These are phyloP conservation scores for Scaptomyza tumidula DNA, from an alignment of 2,888 invertebrate genomes.

Conservation along the genomic window DNA sequence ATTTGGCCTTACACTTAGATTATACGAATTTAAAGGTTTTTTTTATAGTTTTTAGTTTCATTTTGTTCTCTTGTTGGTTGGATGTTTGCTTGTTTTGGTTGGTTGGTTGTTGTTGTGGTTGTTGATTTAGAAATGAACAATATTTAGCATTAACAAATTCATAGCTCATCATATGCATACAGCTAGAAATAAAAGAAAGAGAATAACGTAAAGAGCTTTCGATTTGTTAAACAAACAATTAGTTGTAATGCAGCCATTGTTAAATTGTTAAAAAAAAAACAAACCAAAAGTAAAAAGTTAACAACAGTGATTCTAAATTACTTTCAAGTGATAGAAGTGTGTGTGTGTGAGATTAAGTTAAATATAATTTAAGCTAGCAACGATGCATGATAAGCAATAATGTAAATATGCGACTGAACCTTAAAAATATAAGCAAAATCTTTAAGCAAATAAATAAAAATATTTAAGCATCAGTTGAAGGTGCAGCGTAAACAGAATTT, in stretches of 20 bases:
- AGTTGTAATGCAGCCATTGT: slow-evolving; percentile 25
- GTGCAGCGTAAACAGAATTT: slow-evolving; percentile 42
- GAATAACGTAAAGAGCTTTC: slow-evolving; percentile 62
- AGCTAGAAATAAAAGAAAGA: slow-evolving; percentile 80
- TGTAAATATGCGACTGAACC: slow-evolving; percentile 8
- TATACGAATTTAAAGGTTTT: slow-evolving; percentile 34
- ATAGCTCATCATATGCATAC: slow-evolving; percentile 75
- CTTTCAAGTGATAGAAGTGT: not conserved
- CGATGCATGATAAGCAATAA: slow-evolving; percentile 15
- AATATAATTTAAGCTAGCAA: slow-evolving; percentile 9
- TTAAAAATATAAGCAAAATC: slow-evolving; percentile 4
- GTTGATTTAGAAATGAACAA: slow-evolving; percentile 68
- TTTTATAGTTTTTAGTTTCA: slow-evolving; percentile 27
- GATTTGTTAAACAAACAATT: slow-evolving; percentile 47
- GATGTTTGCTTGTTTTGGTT: slow-evolving; percentile 45
- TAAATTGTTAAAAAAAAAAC: not conserved
- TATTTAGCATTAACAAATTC: slow-evolving; percentile 73
- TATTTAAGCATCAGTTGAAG: slow-evolving; percentile 41
- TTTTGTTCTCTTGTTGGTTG: slow-evolving; percentile 67
- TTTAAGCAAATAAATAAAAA: slow-evolving; percentile 10
- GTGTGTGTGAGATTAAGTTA: not conserved
- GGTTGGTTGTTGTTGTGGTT: slow-evolving; percentile 38
- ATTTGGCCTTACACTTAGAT: slow-evolving; percentile 59
- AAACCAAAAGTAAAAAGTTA: not conserved
- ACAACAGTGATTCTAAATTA: slow-evolving; percentile 1